These are phyloP conservation scores for Hirundichthys speculiger DNA, from an alignment of 2,113 vertebrate genomes.

Conservation along the genomic window DNA sequence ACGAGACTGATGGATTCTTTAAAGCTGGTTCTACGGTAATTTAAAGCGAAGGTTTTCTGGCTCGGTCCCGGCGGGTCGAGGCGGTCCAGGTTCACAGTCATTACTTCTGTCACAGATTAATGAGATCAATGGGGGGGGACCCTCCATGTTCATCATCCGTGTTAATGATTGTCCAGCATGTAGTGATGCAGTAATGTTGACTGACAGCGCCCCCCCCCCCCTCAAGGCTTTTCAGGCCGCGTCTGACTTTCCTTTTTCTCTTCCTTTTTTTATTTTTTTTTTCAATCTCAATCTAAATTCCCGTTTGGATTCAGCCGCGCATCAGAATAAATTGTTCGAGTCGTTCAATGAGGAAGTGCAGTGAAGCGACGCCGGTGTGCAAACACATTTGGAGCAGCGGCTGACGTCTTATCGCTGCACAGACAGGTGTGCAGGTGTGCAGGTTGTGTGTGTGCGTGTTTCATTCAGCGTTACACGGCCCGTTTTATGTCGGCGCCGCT, in stretches of 20 bases:
- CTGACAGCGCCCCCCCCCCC: constrained; percentile 34
- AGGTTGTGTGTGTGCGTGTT: constrained; percentile 51
- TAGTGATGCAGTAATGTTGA: constrained; percentile 55
- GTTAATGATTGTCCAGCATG: constrained; percentile 65
- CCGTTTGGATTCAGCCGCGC: constrained; percentile 55
- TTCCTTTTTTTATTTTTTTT: too few relatives aligned
- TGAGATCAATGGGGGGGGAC: constrained; percentile 19
- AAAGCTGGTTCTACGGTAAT: too few relatives aligned
- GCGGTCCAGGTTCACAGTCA: too few relatives aligned
- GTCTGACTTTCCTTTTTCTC: constrained; percentile 34
- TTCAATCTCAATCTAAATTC: constrained; percentile 68
- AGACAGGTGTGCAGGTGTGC: constrained; percentile 65
- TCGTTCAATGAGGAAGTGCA: constrained; percentile 73
- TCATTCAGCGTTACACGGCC: constrained; percentile 20
- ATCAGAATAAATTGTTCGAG: constrained; percentile 72
- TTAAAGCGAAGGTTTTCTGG: too few relatives aligned
- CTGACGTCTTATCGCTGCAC: constrained; percentile 64
- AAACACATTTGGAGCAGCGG: constrained; percentile 65
- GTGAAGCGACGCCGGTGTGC: constrained; percentile 62
- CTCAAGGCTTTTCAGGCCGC: constrained; percentile 49
- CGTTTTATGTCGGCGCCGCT: constrained; percentile 6
- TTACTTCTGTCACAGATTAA: constrained; percentile 17
- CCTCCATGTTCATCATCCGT: constrained; percentile 51
- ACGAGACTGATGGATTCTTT: too few relatives aligned
- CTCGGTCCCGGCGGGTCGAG: neutral